Evolutionary conservation across 2,113 vertebrate species (phyloP), one percentile per base, ranked within the genome.

Genomic region (Tonatia bakeri): DNA sequence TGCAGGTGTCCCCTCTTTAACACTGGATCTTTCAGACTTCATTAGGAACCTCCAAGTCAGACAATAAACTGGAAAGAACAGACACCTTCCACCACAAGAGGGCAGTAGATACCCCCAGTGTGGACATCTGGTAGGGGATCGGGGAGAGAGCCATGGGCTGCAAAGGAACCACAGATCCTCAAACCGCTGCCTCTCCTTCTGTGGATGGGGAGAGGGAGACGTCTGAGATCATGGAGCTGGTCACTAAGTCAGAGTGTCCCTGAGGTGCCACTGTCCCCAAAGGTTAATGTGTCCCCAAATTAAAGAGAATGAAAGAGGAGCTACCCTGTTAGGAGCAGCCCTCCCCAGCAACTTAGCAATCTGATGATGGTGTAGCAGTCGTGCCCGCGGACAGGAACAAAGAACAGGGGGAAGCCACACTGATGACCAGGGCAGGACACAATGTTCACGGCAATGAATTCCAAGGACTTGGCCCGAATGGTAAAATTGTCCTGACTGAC

Each of bases 71-170:
- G 67, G 5, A 15, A 90, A 45, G 31, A 64, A 50, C 17, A n/a
- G 20, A 81, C 26, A 0, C 50, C 28, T 10, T 19, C 61, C 11
- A 50, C 87, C 96, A 76, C 80, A 4, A 96, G 96, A 80, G 95
- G 95, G 92, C 95, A 15, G 64, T 15, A 64, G 38, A 12, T 1
- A 31, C 14, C 90, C 36, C 0, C 0, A 2, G 61, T 14, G 7
- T 7, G 1, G 45, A 20, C 1, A 0, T 5, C 50, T 1, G 10
- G 9, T 4, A 0, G 0, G n/a, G 28, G 67, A 8, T 2, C 36
- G 1, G 36, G 7, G 22, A 28, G 22, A 33, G 1, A 2, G n/a
- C 0, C 0, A 17, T 1, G 19, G 33, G 9, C 14, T 1, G 13
- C 52, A 17, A 26, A 50, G 52, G 28, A 2, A 10, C 33, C 11